Evolutionary conservation across 2,797 vertebrate species (phyloP), one percentile per base, ranked within the genome.

Genomic region (Anguilla marmorata): DNA sequence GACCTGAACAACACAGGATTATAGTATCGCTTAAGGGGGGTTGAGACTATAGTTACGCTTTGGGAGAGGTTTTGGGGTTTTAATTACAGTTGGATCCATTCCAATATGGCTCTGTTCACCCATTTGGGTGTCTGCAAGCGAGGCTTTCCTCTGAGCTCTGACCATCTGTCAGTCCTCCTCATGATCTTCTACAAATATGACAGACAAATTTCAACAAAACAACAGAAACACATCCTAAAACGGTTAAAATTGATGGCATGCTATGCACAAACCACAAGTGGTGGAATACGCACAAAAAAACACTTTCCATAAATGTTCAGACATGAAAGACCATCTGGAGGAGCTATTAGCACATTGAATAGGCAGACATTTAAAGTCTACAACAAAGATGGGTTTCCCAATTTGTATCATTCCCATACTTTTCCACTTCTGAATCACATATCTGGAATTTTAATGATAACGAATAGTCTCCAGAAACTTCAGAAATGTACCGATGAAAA

Each of bases 51-150:
- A 85, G 84, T 85, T 87, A 50, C 79, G 69, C 82, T 85, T 69
- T 88, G 69, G 76, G 76, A 27, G 37, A 54, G 80, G 85, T 85
- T 86, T 76, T 69, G 30, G 27, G 41, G 30, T 84, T 86, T 87
- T 83, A 86, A 88, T 86, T 63, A 87, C 74, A 83, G 21, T 52
- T 87, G 88, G 89, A 82, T 52, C 12, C 56, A 56, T 60, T 54
- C 85, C 88, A 88, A 85, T 63, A 24, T 50, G 56, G 84, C 89
- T 69, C 52, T 48, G 86, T 86, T 80, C 79, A 76, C 66, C 52
- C 58, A 89, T 89, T 89, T 86, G 48, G 87, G 45, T 85, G 86
- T 86, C 50, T 86, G 52, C 74, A 74, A 86, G 19, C 19, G 63
- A 60, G 50, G 50, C 24, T 41, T 74, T 21, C 50, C 82, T 30